Percentiles rank a stretch among this genome's conserved stretches.
These are phyloP conservation scores for Apotomis betuletana DNA, from an alignment of 2,888 invertebrate genomes.

Conservation along the genomic window DNA sequence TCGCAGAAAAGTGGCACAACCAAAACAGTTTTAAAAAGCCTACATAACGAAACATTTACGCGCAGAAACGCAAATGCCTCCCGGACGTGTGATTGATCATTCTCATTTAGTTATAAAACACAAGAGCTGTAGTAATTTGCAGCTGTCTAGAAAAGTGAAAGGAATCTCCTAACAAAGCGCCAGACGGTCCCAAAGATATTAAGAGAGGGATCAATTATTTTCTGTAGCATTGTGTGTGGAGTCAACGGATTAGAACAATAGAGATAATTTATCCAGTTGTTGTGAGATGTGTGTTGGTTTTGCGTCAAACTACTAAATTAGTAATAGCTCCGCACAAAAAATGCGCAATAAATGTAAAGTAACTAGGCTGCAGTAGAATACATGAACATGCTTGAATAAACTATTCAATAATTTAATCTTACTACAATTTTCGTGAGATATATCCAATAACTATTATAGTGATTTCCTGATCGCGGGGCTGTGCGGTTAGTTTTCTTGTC, in stretches of 20 bases:
- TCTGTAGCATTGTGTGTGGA: constrained; percentile 27
- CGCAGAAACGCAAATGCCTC: constrained; percentile 18
- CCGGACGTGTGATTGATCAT: constrained; percentile 34
- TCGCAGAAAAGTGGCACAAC: not conserved
- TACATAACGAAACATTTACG: constrained; percentile 17
- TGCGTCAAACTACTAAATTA: not conserved
- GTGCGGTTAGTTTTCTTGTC: no score
- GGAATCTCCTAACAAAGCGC: constrained; percentile 27
- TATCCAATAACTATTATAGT: no score
- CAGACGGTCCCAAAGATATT: constrained; percentile 31
- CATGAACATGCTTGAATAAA: not conserved
- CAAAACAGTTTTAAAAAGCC: constrained; percentile 10
- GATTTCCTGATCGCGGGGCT: no score
- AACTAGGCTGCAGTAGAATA: not conserved
- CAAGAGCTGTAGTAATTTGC: constrained; percentile 37
- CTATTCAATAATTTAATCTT: no score
- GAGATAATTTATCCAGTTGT: constrained; percentile 10
- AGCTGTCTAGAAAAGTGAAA: constrained; percentile 38
- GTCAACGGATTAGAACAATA: constrained; percentile 21
- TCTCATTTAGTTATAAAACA: constrained; percentile 40
- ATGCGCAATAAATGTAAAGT: not conserved
- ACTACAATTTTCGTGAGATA: no score
- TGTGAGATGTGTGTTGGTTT: not conserved
- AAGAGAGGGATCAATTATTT: constrained; percentile 36
- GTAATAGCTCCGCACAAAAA: not conserved